Evolutionary conservation across 2,797 vertebrate species (phyloP), one percentile per base, ranked within the genome.

Genomic region (Thripadectes ignobilis): DNA sequence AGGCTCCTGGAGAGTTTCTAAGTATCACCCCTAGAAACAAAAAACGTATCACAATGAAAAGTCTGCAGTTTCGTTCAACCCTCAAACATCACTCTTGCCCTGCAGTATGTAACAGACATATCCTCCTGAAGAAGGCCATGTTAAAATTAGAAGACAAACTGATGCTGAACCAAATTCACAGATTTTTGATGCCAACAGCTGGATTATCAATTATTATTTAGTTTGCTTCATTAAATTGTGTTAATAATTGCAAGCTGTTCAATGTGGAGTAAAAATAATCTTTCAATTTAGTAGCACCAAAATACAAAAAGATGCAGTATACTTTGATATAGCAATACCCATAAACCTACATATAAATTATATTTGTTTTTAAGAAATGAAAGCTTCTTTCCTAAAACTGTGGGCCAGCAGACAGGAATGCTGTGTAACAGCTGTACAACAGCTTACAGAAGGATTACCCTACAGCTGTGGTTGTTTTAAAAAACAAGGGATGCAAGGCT

Each of bases 201-300:
- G 20, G 4, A 58, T n/a, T 77, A 78, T 30, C 18, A 81, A 30
- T 68, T 74, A 16, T 13, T 39, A 34, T n/a, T 69, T 72, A 18
- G 0, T 22, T 69, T 79, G 1, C 13, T 85, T 89, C 30, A 27
- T 61, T 0, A 1, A 41, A 49, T 3, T 8, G 3, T 16, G 3
- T 12, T 61, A 57, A 46, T 15, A 12, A 46, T 12, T 66, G 10
- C 8, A 78, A 65, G 18, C 5, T 75, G 12, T 38, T 68, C 55
- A 71, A 58, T 24, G 6, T 32, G 19, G 66, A 55, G 2, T 32
- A 51, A 43, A 48, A 71, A 14, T 10, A 39, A 34, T 41, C 12
- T 17, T 74, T 63, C 68, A 1, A 41, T 48, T 15, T 19, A 19
- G 10, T 29, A 7, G 6, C 8, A 46, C 8, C 2, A 54, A 65